These are phyloP conservation scores for Bos javanicus DNA, from an alignment of 2,113 vertebrate genomes.

Conservation along the genomic window DNA sequence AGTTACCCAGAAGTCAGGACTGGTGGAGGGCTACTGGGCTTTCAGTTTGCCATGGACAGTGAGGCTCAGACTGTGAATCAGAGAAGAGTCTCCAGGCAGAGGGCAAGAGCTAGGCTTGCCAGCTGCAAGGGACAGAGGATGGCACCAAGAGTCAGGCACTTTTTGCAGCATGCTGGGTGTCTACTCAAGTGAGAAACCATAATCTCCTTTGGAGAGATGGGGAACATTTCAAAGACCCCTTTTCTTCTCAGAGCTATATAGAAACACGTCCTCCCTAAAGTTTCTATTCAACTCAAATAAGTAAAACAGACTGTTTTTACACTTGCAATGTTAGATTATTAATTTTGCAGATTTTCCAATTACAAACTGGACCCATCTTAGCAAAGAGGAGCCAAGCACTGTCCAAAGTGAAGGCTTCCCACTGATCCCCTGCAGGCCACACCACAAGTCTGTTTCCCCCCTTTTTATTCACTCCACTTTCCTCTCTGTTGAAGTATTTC, in stretches of 20 bases:
- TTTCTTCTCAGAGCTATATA: background rate
- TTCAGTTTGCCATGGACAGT: background rate
- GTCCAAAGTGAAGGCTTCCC: background rate
- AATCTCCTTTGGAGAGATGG: background rate
- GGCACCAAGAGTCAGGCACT: background rate
- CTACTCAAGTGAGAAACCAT: background rate
- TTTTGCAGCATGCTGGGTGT: background rate
- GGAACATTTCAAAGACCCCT: background rate
- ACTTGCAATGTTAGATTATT: background rate
- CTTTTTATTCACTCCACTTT: background rate
- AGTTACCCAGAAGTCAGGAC: background rate
- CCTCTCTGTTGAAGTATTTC: background rate
- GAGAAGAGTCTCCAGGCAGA: background rate
- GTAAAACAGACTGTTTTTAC: background rate
- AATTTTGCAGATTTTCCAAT: background rate
- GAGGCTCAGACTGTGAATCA: background rate
- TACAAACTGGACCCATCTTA: background rate
- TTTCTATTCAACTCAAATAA: background rate
- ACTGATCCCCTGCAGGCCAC: background rate
- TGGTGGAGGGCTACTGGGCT: rapidly evolving
- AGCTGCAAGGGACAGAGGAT: too few relatives aligned
- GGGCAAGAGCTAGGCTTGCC: background rate
- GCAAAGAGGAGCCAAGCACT: background rate
- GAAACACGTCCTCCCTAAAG: background rate
- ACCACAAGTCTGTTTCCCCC: background rate